Base-by-base conservation (phyloP, 2,888 invertebrate species). In the Conchocele bisecta region DNA sequence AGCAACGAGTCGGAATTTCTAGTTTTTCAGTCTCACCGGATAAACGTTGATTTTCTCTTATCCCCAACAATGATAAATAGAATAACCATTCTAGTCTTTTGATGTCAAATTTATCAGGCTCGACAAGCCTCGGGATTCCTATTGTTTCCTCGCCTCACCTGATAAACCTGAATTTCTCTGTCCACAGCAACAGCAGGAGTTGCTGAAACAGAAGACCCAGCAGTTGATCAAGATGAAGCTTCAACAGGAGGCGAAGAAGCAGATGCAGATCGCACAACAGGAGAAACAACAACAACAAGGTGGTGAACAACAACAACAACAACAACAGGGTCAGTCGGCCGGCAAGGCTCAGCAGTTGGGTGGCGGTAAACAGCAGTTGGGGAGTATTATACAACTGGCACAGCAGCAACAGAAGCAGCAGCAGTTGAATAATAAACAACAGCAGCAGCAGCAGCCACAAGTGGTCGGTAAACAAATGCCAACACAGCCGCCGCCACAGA, bases 131-230 rank as follows among this genome's bases (percentile, higher is more conserved):
- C n/a, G n/a, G n/a, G n/a, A n/a, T n/a, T n/a, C n/a, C n/a, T n/a
- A n/a, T n/a, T n/a, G n/a, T n/a, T n/a, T n/a, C n/a, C n/a, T n/a
- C n/a, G n/a, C n/a, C n/a, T n/a, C n/a, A n/a, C n/a, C n/a, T n/a
- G n/a, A n/a, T n/a, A n/a, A n/a, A n/a, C n/a, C n/a, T n/a, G n/a
- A n/a, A n/a, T n/a, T n/a, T n/a, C n/a, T n/a, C n/a, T n/a, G n/a
- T n/a, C n/a, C 70, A 20, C 59, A 42, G n/a, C 68, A 74, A 35
- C 74, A 74, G 29, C 64, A 68, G 20, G 73, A 73, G 28, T 39
- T 74, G 29, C 64, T 69, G 28, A 65, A 60, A 33, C 63, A 73
- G 56, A 64, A 79, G 33, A 73, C 70, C 29, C 65, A 73, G 46
- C 68, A 67, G 53, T 61, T 67, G 17, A 69, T 73, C n/a, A 64